Base-by-base conservation (phyloP, 92 coral and sea anemone genomes). In the Parazoanthus darwini region DNA sequence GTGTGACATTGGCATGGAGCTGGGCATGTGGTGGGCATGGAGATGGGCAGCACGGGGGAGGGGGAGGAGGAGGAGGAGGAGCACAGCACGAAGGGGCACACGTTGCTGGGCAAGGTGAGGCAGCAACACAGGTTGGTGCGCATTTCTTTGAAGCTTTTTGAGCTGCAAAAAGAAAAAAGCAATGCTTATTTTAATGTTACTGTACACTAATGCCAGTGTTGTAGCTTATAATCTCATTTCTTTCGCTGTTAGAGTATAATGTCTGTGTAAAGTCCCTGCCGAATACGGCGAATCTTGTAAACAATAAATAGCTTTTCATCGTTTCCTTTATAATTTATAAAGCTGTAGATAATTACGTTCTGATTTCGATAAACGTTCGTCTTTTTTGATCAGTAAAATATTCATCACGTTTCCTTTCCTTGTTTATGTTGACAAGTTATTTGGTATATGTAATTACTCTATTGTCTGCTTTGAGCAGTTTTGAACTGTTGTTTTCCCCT, bases 111-210 rank as follows among this genome's bases (percentile, higher is more conserved):
- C 94, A 91, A 59, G 96, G 91, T 79, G 94, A 95, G 22, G 87
- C 15, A 48, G 74, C 77, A 35, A 86, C 67, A 80, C 98, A 92
- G 1, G 77, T 16, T 3, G 91, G 81, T 22, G 85, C 94, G 66
- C 94, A 95, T 86, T 95, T 95, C 98, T 95, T 95, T n/a, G 98
- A 86, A 65, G 93, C 98, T 67, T 50, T 51, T 84, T 84, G 77
- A 84, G 78, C 87, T 84, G 79, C 48, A 82, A 48, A 37, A 39
- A 37, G 26, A 63, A 1, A 76, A 76, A 76, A 76, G 23, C 4
- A 54, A 54, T 54, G 20, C 18, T 11, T 54, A 2, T 54, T 54
- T 54, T 1, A 54, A 0, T 54, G 18, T 15, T 54, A 13, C 59
- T 29, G 37, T 29, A 29, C 33, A 29, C 33, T 29, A 29, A 29